A percentile compares a stretch with the other conserved stretches of the same genome.
Evolutionary conservation across 2,797 vertebrate species (phyloP).

Genomic region (Crypturellus tataupa): DNA sequence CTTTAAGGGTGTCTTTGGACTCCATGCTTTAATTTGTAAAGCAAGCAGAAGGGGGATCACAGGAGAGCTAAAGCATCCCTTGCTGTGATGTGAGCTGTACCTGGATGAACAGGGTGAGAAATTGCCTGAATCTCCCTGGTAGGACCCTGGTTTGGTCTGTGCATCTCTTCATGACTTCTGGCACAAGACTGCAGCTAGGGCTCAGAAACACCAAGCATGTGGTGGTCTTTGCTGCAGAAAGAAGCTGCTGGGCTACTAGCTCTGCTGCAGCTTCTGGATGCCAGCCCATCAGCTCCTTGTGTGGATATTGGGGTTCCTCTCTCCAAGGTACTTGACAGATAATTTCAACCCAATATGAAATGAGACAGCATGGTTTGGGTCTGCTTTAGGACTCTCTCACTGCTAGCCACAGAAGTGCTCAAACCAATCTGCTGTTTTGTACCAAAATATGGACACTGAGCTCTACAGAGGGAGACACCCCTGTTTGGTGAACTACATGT

Average conservation of each 20-base stretch:
- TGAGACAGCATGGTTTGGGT: conserved; percentile 47
- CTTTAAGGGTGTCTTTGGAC: background rate
- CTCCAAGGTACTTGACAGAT: conserved; percentile 11
- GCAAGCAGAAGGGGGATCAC: background rate
- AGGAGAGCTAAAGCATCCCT: background rate
- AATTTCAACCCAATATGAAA: conserved; percentile 43
- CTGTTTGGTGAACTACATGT: conserved; percentile 15
- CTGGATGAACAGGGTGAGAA: background rate
- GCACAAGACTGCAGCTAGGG: background rate
- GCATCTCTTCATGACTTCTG: background rate
- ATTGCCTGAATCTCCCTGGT: background rate
- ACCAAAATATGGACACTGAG: conserved; percentile 27
- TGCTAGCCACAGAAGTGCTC: conserved; percentile 55
- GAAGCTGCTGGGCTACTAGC: background rate
- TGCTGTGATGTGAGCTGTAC: background rate
- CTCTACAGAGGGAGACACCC: conserved; percentile 44
- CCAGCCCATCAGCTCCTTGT: background rate
- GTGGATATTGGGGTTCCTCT: background rate
- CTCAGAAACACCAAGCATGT: background rate
- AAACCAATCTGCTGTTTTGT: conserved; percentile 49
- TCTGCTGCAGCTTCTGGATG: background rate
- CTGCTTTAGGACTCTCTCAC: conserved; percentile 29
- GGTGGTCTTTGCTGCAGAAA: background rate
- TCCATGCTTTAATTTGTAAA: background rate
- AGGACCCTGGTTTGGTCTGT: background rate